Conservation (phyloP, 2,797 vertebrate genomes). For the Hephaestus fuliginosus region DNA sequence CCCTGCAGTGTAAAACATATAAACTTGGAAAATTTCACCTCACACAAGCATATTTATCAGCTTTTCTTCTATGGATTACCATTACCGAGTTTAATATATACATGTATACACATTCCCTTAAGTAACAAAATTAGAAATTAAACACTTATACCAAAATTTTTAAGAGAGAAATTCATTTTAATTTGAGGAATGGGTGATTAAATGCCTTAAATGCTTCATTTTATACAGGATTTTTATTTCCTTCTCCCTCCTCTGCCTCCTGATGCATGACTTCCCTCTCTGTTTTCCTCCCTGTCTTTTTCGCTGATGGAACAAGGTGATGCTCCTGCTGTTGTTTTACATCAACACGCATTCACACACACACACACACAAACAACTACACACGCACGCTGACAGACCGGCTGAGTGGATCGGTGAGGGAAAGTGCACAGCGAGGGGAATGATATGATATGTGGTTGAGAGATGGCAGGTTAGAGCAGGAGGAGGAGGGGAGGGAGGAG, state of each 20-base stretch:
- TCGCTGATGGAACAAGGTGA: slow-evolving; percentile 58
- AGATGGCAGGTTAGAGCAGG: slow-evolving; percentile 56
- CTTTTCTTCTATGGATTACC: background rate
- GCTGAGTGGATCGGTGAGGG: slow-evolving; percentile 53
- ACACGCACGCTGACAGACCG: slow-evolving; percentile 53
- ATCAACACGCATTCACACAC: slow-evolving; percentile 40
- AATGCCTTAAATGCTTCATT: background rate
- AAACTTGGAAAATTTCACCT: background rate
- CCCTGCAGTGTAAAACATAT: background rate
- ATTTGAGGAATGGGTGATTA: background rate
- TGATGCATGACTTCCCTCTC: slow-evolving; percentile 13
- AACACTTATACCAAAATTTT: background rate
- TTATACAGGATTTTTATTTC: background rate
- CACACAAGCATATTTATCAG: background rate
- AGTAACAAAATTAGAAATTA: background rate
- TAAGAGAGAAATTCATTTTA: background rate
- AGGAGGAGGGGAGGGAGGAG: slow-evolving; percentile 29
- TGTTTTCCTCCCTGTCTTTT: slow-evolving; percentile 15
- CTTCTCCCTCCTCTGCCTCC: background rate
- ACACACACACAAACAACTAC: slow-evolving; percentile 40
- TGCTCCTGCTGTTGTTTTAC: slow-evolving; percentile 46
- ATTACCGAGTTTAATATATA: background rate
- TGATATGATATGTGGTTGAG: slow-evolving; percentile 65
- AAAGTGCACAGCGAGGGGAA: slow-evolving; percentile 50
- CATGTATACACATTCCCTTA: background rate